Conservation (phyloP, 2,797 vertebrate genomes). For the Pelobates cultripes region DNA sequence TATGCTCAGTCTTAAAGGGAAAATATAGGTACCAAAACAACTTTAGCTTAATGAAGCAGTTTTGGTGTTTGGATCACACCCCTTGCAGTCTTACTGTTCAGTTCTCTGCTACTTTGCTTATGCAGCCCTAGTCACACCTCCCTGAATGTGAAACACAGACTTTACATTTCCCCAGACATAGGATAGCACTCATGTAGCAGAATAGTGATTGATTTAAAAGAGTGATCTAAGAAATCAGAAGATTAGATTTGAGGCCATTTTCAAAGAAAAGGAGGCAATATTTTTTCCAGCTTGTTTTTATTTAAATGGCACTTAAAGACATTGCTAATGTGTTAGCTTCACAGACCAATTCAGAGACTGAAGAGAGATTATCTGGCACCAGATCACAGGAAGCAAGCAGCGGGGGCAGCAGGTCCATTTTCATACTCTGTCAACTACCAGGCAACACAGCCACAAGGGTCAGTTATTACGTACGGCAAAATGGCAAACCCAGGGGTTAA, state of each 20-base stretch:
- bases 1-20: too few species aligned
- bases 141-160: too few species aligned
- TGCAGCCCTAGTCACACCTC: too few species aligned
- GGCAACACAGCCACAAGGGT: neutral
- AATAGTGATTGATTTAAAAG: too few species aligned
- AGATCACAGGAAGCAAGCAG: conserved; percentile 28
- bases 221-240: too few species aligned
- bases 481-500: neutral
- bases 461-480: neutral
- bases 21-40: too few species aligned
- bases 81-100: too few species aligned
- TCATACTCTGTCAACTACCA: neutral
- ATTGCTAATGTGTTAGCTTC: conserved; percentile 14
- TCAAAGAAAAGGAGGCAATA: neutral
- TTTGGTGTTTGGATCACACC: too few species aligned
- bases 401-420: neutral
- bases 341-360: conserved; percentile 1
- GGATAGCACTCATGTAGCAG: too few species aligned
- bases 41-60: too few species aligned
- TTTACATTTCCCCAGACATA: too few species aligned
- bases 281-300: conserved; percentile 22
- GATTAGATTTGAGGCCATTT: neutral
- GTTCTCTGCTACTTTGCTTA: too few species aligned
- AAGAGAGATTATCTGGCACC: conserved; percentile 16
- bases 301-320: conserved; percentile 27